Conservation (phyloP, 2,888 invertebrate genomes). For the Apodemia mormo region DNA sequence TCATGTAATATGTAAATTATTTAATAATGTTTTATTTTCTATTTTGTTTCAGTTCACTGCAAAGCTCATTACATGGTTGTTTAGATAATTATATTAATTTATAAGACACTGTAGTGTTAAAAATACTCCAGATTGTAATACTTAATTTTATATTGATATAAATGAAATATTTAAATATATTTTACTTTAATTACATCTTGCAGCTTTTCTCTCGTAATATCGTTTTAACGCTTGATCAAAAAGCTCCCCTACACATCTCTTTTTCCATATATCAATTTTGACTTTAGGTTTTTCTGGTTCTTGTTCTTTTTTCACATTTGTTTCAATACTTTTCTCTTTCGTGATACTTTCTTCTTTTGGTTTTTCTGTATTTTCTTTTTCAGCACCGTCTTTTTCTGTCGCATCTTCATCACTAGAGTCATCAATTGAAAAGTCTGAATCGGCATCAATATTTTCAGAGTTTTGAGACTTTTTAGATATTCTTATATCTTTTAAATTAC, state of each 20-base stretch:
- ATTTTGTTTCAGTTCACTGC: constrained; percentile 78
- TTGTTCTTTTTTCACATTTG: constrained; percentile 26
- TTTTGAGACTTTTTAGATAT: constrained; percentile 62
- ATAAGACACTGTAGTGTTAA: background rate
- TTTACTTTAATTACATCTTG: constrained; percentile 55
- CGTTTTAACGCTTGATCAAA: constrained; percentile 89
- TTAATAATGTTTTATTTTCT: constrained; percentile 24
- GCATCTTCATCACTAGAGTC: constrained; percentile 80
- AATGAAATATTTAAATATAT: constrained; percentile 15
- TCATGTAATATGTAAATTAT: background rate
- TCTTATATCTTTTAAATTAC: constrained; percentile 64
- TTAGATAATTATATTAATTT: constrained; percentile 35
- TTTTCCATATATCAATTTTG: constrained; percentile 90
- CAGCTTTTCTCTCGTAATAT: constrained; percentile 88
- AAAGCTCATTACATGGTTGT: constrained; percentile 77
- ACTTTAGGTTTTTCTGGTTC: constrained; percentile 52
- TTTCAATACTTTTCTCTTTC: constrained; percentile 35
- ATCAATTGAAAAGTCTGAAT: constrained; percentile 87
- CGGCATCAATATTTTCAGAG: constrained; percentile 85
- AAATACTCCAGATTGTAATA: background rate
- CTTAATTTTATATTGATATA: background rate
- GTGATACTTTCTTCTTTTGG: constrained; percentile 39
- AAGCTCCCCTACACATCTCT: constrained; percentile 89
- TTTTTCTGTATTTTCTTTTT: constrained; percentile 26
- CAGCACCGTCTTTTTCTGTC: constrained; percentile 31